Conservation (phyloP, 2,797 vertebrate genomes). For the Pangasius krempfi region DNA sequence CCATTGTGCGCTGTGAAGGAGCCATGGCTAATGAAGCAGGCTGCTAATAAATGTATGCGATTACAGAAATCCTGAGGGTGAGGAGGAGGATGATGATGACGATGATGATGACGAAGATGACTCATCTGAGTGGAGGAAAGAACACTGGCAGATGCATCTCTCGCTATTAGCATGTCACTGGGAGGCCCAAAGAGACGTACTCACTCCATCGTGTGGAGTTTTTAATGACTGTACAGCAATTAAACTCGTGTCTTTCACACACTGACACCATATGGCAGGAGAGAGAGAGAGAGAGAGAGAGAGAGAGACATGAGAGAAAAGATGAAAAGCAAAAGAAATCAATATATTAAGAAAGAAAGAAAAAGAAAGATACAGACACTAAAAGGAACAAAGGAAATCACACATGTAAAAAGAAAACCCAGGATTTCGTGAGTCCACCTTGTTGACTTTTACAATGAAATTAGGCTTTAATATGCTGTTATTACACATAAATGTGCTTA, state of each 20-base stretch:
- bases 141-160: conserved; percentile 13
- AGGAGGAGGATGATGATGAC: neutral
- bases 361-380: neutral
- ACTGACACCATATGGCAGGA: conserved; percentile 31
- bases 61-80: conserved; percentile 13
- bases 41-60: conserved; percentile 17
- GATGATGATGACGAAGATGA: neutral
- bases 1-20: neutral
- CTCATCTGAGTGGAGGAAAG: conserved; percentile 14
- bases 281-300: neutral
- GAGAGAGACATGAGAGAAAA: neutral
- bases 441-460: neutral
- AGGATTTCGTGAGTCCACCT: neutral
- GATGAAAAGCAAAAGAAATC: too few relatives aligned
- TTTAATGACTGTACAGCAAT: conserved; percentile 46
- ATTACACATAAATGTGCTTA: neutral
- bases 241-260: conserved; percentile 11
- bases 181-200: neutral
- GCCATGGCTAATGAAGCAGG: conserved; percentile 27
- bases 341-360: too few relatives aligned
- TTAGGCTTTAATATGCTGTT: neutral
- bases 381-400: neutral
- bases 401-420: too few relatives aligned
- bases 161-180: conserved; percentile 21
- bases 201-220: neutral